Base-by-base conservation (phyloP, 1,140 invertebrate genomes). In the Lithobius niger region DNA sequence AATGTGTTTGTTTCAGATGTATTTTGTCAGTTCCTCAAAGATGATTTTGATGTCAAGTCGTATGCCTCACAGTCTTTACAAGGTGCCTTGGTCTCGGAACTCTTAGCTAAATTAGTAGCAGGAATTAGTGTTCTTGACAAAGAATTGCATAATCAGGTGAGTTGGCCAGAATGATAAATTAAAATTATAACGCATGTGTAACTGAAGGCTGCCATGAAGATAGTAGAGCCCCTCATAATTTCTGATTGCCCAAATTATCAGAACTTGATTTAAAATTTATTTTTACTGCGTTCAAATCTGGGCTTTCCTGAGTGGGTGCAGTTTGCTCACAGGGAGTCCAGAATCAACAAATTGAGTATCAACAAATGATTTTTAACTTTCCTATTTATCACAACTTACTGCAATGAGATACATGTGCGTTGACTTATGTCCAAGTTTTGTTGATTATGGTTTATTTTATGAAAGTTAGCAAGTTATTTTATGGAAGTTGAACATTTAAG, bases 81-180 rank as follows among this genome's bases (percentile, higher is more conserved):
- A 45, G 64, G 73, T 4, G 61, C 82, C 27, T 78, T 80, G 2
- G 83, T 86, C 45, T 74, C 81, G 0, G 81, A 84, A 60, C 82
- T 88, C 68, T 76, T 88, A 13, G 79, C 79, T 40, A 84, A 82
- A 67, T 69, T 88, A n/a, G 76, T 78, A 21, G 77, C 82, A 68
- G 85, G 84, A 2, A 83, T 94, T 45, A 80, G 82, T 54, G 74
- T 84, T 56, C 70, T 93, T 10, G 84, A 85, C 60, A 81, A 81
- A 64, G 86, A 90, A 71, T 75, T 95, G 13, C 83, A 91, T 66
- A 80, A 80, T 40, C 72, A 74, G 66, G 72, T 73, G 55, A 50
- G 10, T 15, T 47, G 22, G 22, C 10, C 18, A 18, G 25, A 50
- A 6, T n/a, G 16, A 13, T n/a, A 53, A 47, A 45, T 31, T 56